phyloP scores from a whole-genome alignment of 2,888 invertebrate genomes.

The Calliphora vomitoria region DNA sequence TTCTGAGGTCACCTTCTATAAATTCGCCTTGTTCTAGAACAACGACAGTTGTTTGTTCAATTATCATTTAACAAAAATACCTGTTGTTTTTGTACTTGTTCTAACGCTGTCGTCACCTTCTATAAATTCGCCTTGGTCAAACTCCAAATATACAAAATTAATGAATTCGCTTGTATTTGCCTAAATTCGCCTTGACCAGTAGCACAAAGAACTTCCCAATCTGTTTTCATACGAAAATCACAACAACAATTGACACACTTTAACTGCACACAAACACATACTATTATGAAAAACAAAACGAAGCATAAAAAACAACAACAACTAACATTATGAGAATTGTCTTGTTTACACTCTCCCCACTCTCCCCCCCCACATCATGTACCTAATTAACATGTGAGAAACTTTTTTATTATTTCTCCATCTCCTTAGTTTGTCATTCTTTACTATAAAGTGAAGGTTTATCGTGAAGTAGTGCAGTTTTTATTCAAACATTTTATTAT shows the following conservation, averaged over 20 bases:
- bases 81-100: no score
- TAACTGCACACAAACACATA: not conserved
- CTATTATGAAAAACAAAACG: not conserved
- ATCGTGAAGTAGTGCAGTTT: not conserved
- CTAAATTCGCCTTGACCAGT: no score
- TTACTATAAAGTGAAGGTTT: not conserved
- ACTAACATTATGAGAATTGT: not conserved
- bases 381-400: not conserved
- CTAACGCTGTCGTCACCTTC: no score
- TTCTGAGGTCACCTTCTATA: no score
- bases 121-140: no score
- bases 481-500: not conserved
- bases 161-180: no score
- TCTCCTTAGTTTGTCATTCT: not conserved
- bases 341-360: not conserved
- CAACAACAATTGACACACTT: not conserved
- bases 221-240: not conserved
- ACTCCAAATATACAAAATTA: no score
- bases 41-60: no score
- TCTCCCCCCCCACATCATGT: not conserved
- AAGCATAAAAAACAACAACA: not conserved
- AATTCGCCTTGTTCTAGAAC: no score
- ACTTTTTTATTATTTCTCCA: not conserved
- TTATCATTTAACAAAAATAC: no score
- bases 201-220: not conserved